Base-by-base conservation (phyloP, 2,113 vertebrate genomes). In the Dasyurus viverrinus region DNA sequence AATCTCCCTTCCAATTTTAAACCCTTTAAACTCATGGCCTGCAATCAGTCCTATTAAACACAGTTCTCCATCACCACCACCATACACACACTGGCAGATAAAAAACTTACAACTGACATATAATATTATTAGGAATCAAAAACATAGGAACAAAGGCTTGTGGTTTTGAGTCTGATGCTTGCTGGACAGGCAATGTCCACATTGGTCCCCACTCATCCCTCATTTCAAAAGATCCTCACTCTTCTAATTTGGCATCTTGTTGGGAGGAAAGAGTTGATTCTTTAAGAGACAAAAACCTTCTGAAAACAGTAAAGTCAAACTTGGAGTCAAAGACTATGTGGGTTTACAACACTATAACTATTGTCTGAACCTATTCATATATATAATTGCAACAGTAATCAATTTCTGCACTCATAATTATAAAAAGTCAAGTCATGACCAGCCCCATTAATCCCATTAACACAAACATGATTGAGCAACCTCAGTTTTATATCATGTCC, bases 241-340 rank as follows among this genome's bases (percentile, higher is more conserved):
- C 52, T 54, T 90, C 54, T 89, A 93, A 54, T 84, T 89, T 53
- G 16, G 94, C 89, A 84, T 23, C 90, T 90, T 93, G 47, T 93
- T 57, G 23, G n/a, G 95, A 89, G 50, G 24, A 50, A n/a, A n/a
- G 26, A 7, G 27, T 68, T 52, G 94, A n/a, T 95, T 94, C 95
- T 91, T 94, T 93, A 52, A 42, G 90, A 95, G 55, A 30, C 57
- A 60, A 60, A 60, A 30, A 60, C 57, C 27, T 60, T 60, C 57
- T 60, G 92, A 92, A 92, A 89, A 90, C 96, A 96, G 42, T 90
- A 53, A 93, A 93, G 92, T 89, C 93, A 68, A 90, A 93, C 46
- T 54, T 96, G 92, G 12, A 94, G 84, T 27, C 95, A 89, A 55
- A 97, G 96, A 96, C 94, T 97, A 97, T 96, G 95, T 97, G 92